Percentiles rank a stretch among this genome's conserved stretches.
Conservation (phyloP, 2,888 invertebrate genomes). For the Hypomecis punctinalis region DNA sequence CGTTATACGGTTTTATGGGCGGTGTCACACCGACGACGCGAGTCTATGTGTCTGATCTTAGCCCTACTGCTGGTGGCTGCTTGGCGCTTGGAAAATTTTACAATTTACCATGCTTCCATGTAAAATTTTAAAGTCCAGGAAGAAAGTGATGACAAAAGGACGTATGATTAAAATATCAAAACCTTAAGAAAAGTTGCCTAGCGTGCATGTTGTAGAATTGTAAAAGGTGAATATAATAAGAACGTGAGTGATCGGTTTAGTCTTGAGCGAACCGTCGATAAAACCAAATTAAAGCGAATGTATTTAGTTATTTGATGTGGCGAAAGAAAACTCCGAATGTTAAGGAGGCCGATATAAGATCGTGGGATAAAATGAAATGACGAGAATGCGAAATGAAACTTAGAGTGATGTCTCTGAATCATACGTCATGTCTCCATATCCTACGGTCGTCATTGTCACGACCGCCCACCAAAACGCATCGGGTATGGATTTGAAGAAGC, state of each 20-base stretch:
- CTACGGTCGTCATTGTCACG: slow-evolving; percentile 99
- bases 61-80: slow-evolving; percentile 22
- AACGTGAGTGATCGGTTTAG: slow-evolving; percentile 66
- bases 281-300: slow-evolving; percentile 73
- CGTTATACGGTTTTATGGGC: slow-evolving; percentile 35
- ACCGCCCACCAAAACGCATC: slow-evolving; percentile 99
- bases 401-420: slow-evolving; percentile 82
- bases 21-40: slow-evolving; percentile 41
- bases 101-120: slow-evolving; percentile 68
- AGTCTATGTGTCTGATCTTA: slow-evolving; percentile 20
- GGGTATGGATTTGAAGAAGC: slow-evolving; percentile 99
- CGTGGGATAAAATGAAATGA: slow-evolving; percentile 75
- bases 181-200: slow-evolving; percentile 59
- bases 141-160: slow-evolving; percentile 61
- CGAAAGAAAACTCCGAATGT: slow-evolving; percentile 72
- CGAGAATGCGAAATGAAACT: slow-evolving; percentile 77
- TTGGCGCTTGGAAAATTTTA: slow-evolving; percentile 60
- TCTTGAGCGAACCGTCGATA: slow-evolving; percentile 72
- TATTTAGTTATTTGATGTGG: slow-evolving; percentile 71
- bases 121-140: slow-evolving; percentile 73
- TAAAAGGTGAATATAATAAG: slow-evolving; percentile 63
- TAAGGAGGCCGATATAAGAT: slow-evolving; percentile 70
- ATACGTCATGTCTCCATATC: slow-evolving; percentile 99
- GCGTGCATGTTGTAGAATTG: slow-evolving; percentile 65
- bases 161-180: slow-evolving; percentile 58